Percentiles rank a stretch among this genome's conserved stretches.
These are phyloP conservation scores for Drosophila pseudoobscura DNA, from an alignment of 1,140 invertebrate genomes.

Conservation along the genomic window DNA sequence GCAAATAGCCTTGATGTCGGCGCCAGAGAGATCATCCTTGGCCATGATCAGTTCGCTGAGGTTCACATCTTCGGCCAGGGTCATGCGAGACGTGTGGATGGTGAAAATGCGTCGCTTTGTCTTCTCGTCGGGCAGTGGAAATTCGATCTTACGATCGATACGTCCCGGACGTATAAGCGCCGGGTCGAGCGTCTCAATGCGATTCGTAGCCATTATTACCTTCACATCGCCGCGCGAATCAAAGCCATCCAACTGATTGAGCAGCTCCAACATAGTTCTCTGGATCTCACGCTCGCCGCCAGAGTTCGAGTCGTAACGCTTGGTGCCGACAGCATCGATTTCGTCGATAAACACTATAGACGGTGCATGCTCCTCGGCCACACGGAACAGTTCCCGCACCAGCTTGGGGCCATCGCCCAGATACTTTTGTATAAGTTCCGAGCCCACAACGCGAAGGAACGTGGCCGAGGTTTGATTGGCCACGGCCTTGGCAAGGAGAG, in stretches of 20 bases:
- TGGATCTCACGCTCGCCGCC: slow-evolving; percentile 99
- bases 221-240: slow-evolving; percentile 98
- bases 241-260: slow-evolving; percentile 99
- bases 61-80: slow-evolving; percentile 98
- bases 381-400: slow-evolving; percentile 98
- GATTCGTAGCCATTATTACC: slow-evolving; percentile 99
- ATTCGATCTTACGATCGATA: slow-evolving; percentile 99
- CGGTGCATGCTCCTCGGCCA: slow-evolving; percentile 99
- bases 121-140: slow-evolving; percentile 99
- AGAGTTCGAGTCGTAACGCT: slow-evolving; percentile 99
- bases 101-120: slow-evolving; percentile 99
- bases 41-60: slow-evolving; percentile 99
- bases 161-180: slow-evolving; percentile 99
- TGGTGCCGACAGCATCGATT: slow-evolving; percentile 99
- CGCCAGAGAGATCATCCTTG: slow-evolving; percentile 99
- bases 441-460: slow-evolving; percentile 98
- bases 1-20: slow-evolving; percentile 99
- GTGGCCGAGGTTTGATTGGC: slow-evolving; percentile 99
- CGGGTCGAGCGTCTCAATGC: slow-evolving; percentile 99
- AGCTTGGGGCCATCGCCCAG: slow-evolving; percentile 99
- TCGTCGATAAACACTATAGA: slow-evolving; percentile 99
- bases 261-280: slow-evolving; percentile 99
- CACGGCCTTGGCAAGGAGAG: slow-evolving; percentile 98
- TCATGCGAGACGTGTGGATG: slow-evolving; percentile 99
- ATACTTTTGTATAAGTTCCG: slow-evolving; percentile 98